Percentiles rank a stretch among this genome's conserved stretches.
phyloP scores from a whole-genome alignment of 2,888 invertebrate species.

The Chrysodeixis includens region DNA sequence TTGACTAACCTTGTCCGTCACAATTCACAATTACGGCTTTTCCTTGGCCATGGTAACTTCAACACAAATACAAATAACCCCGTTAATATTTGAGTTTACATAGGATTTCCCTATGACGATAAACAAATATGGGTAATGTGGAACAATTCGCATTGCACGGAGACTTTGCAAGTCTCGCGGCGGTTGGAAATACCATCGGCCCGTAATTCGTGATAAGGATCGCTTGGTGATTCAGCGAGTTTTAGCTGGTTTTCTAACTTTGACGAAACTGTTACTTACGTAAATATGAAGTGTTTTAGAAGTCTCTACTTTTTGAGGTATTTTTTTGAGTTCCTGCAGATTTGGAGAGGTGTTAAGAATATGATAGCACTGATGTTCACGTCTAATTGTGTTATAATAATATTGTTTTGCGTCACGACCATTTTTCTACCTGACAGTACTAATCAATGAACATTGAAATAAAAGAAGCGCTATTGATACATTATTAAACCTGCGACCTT shows the following conservation, averaged over 20 bases:
- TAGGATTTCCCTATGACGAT: constrained; percentile 4
- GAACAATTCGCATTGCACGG: not conserved
- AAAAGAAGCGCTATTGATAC: too few species aligned
- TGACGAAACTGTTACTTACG: too few species aligned
- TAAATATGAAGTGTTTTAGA: not conserved
- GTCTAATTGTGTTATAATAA: too few species aligned
- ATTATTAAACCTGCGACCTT: too few species aligned
- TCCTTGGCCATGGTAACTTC: not conserved
- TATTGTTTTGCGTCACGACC: too few species aligned
- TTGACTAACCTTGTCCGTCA: too few species aligned
- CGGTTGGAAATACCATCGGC: not conserved
- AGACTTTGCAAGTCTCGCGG: not conserved
- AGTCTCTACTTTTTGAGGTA: too few species aligned
- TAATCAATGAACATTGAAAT: too few species aligned
- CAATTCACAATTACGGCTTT: not conserved
- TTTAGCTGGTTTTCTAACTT: not conserved
- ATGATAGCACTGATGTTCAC: too few species aligned
- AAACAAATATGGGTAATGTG: not conserved
- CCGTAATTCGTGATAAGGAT: not conserved
- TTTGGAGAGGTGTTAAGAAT: too few species aligned
- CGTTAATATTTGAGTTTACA: not conserved
- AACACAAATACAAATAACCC: not conserved
- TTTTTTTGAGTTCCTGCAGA: too few species aligned
- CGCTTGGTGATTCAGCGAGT: not conserved
- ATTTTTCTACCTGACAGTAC: too few species aligned